phyloP scores from a whole-genome alignment of 2,113 vertebrate genomes.

The Cryptoleucopteryx plumbea region DNA sequence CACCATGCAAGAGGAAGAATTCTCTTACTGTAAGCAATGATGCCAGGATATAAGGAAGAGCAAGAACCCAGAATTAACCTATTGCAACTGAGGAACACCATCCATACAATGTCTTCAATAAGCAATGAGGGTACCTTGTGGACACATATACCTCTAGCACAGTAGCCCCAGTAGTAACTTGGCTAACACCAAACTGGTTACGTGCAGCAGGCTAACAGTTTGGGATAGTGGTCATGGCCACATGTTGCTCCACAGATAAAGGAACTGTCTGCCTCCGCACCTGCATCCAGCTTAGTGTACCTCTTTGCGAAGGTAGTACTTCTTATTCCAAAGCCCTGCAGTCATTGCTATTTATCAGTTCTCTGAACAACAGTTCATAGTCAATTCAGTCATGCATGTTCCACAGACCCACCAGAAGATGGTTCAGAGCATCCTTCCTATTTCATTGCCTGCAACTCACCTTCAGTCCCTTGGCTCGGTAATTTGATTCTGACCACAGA shows the following conservation, averaged over 20 bases:
- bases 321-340: not conserved
- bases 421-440: not conserved
- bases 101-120: not conserved
- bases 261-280: not conserved
- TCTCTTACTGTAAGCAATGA: not conserved
- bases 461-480: not conserved
- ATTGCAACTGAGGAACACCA: not conserved
- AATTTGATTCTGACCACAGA: not conserved
- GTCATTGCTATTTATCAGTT: not conserved
- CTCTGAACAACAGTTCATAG: not conserved
- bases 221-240: not conserved
- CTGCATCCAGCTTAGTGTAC: rapidly evolving
- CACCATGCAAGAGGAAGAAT: not conserved
- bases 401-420: not conserved
- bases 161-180: not conserved
- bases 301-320: not conserved
- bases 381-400: not conserved
- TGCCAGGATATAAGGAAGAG: not conserved
- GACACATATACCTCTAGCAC: not conserved
- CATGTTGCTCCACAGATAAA: not conserved
- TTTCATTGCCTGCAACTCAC: not conserved
- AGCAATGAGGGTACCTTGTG: not conserved
- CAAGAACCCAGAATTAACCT: not conserved
- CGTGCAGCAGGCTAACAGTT: not conserved
- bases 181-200: not conserved